Evolutionary conservation across 2,888 invertebrate species (phyloP), one percentile per base, ranked within the genome.

Genomic region (Dorcus hopei): DNA sequence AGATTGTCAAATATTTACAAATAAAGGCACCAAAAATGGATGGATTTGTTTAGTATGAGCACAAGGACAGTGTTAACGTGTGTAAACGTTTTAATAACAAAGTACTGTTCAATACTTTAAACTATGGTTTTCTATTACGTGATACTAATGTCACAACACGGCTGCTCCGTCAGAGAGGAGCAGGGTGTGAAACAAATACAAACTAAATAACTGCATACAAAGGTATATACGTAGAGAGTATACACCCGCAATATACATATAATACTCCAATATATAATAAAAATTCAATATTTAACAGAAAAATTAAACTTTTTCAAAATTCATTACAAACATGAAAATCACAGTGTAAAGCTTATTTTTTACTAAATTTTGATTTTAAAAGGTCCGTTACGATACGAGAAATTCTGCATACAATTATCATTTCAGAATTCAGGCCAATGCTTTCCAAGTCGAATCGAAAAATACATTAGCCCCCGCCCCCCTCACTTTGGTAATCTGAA

Each of bases 11-110:
- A 65, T 74, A 73, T 72, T 66, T 71, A 73, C 70, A 72, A 67
- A 67, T 65, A 67, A 77, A 77, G 77, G 77, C 77, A 77, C 77
- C 76, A 76, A 74, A 63, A 74, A 74, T 78, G 78, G 78, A 78
- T 76, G 78, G 78, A 78, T 76, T 77, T 74, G 74, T 75, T 73
- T 56, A 65, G 64, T 66, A 70, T 77, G 77, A 77, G 77, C 76
- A 74, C 72, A 72, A 68, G 72, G 69, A 61, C 54, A 61, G 53
- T 65, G 49, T 55, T 23, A 45, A 45, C 45, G 23, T 11, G 45
- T 45, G 9, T 19, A 33, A 45, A 19, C 23, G 19, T 11, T 45
- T 45, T 45, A 45, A 45, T 57, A 63, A 58, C 59, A 58, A 54
- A 52, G 49, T 54, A 57, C 52, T 62, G 56, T 61, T 54, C 50